phyloP scores from a whole-genome alignment of 2,888 invertebrate genomes.

The Trichacis sp. region DNA sequence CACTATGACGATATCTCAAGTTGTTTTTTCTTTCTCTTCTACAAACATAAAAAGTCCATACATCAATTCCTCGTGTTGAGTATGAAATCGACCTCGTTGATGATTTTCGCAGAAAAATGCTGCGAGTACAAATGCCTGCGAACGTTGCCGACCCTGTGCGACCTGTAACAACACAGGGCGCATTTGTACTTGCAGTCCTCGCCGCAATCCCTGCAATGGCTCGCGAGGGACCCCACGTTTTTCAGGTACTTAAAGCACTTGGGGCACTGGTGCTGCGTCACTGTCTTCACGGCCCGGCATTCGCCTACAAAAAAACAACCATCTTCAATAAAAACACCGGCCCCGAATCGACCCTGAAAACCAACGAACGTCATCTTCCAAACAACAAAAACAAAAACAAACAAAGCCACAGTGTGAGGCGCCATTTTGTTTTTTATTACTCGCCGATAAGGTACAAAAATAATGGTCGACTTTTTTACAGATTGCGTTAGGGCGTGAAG shows the following conservation, averaged over 20 bases:
- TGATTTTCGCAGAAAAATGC: conserved; percentile 23
- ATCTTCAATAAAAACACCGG: background rate
- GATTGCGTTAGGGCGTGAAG: too few species aligned
- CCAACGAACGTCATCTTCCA: background rate
- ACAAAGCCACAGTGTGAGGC: too few species aligned
- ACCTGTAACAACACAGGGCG: conserved; percentile 43
- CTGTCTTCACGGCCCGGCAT: too few species aligned
- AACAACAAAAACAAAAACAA: conserved; percentile 1
- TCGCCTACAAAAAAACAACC: conserved; percentile 44
- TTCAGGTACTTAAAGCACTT: conserved; percentile 48
- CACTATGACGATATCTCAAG: too few species aligned
- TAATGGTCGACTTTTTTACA: too few species aligned
- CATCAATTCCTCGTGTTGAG: too few species aligned
- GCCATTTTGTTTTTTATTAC: too few species aligned
- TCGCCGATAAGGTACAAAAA: background rate
- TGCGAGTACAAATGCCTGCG: conserved; percentile 39
- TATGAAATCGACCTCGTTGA: conserved; percentile 3
- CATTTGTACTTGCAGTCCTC: conserved; percentile 45
- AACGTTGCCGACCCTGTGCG: conserved; percentile 45
- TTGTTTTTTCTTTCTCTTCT: too few species aligned
- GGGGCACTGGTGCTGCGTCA: conserved; percentile 40
- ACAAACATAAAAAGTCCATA: too few species aligned
- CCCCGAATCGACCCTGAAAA: background rate
- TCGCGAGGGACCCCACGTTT: conserved; percentile 34
- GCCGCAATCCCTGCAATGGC: conserved; percentile 45